Evolutionary conservation across 2,888 invertebrate species (phyloP), one percentile per base, ranked within the genome.

Genomic region (Sminthurinus aureus): DNA sequence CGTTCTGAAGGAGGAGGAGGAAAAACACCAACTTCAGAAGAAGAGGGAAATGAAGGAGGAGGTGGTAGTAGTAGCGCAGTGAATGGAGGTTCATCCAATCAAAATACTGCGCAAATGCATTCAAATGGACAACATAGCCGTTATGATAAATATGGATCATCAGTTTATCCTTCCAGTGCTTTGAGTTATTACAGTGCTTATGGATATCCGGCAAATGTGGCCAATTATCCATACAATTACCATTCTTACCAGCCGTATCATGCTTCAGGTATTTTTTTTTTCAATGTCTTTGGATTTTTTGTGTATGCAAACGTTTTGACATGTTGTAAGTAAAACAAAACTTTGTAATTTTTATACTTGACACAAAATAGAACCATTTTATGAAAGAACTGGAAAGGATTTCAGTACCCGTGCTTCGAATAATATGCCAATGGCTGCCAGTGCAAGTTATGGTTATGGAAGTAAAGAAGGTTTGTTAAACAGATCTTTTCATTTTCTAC

Each of bases 341-440:
- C 13, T n/a, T 0, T 75, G 13, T 38, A 50, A 75, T 50, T 75
- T 15, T 75, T 38, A 24, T 50, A 6, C n/a, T n/a, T n/a, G n/a
- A n/a, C n/a, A n/a, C n/a, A n/a, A n/a, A 9, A 52, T 51, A 75
- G 52, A 51, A 9, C 75, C 51, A 75, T 75, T 50, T 38, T 75
- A 52, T 51, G 79, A 79, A n/a, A 66, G 79, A 79, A 64, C 24
- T 66, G 79, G 79, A 3, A 79, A 67, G 67, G 79, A 79, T 20
- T 79, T 79, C 38, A 67, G 67, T 38, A 79, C 79, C 8, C 22
- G 79, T 11, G 24, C 79, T 8, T 79, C 79, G 0, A 79, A 79
- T 38, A 79, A 64, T 13, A 79, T 79, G 26, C 79, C 79, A 6
- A 79, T 79, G 79, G 79, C 79, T 26, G 67, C 79, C n/a, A 79